Conservation (phyloP, 2,888 invertebrate species). For the Eupithecia vulgata region DNA sequence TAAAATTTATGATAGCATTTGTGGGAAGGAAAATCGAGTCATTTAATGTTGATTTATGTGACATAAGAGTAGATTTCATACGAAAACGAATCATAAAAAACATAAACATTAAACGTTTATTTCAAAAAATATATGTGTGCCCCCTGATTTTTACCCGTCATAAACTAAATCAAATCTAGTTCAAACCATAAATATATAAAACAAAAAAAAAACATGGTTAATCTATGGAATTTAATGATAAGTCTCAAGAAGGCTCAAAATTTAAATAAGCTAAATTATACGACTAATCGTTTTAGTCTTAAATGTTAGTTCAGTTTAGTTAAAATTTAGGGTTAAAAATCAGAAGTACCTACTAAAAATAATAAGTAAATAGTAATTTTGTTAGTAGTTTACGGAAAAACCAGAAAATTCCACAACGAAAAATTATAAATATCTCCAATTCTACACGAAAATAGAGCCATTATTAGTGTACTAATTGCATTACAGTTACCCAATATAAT, state of each 20-base stretch:
- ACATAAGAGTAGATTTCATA: too few relatives aligned
- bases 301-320: conserved; percentile 26
- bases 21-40: too few relatives aligned
- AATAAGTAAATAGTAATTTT: conserved; percentile 11
- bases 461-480: not conserved
- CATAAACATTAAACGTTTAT: too few relatives aligned
- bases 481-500: not conserved
- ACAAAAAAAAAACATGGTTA: not conserved
- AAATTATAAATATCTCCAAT: not conserved
- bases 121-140: too few relatives aligned
- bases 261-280: conserved; percentile 14
- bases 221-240: conserved; percentile 15
- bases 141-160: not conserved
- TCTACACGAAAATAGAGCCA: not conserved
- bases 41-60: too few relatives aligned
- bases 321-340: not conserved
- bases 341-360: not conserved
- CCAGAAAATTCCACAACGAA: not conserved
- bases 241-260: conserved; percentile 37
- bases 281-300: not conserved
- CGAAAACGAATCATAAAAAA: too few relatives aligned
- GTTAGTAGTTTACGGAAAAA: not conserved
- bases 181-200: not conserved
- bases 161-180: not conserved
- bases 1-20: too few relatives aligned